phyloP scores from a whole-genome alignment of 2,113 vertebrate species.

The Lanius collurio region DNA sequence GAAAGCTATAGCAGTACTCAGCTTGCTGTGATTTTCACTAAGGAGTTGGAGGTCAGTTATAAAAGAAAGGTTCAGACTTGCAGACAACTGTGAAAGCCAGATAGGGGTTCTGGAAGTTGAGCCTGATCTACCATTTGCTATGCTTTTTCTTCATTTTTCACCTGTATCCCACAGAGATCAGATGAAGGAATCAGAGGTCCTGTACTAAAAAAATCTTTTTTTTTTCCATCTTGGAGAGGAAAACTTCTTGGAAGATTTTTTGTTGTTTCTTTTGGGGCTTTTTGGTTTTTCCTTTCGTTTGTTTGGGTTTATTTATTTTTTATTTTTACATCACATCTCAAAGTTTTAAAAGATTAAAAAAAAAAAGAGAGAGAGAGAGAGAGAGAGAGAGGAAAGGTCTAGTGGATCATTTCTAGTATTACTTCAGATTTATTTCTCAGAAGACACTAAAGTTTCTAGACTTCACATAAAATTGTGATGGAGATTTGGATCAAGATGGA shows the following conservation, averaged over 20 bases:
- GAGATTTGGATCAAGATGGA: background rate
- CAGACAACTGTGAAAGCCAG: background rate
- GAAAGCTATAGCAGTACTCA: background rate
- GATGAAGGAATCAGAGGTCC: background rate
- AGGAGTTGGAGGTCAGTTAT: background rate
- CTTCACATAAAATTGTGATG: background rate
- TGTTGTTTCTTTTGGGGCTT: background rate
- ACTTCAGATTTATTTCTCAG: background rate
- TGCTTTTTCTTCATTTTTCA: background rate
- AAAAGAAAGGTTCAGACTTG: conserved; percentile 12
- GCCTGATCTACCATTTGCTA: background rate
- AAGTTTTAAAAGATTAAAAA: background rate
- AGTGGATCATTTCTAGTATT: background rate
- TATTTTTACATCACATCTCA: background rate
- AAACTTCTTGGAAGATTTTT: background rate
- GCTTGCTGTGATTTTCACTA: conserved; percentile 13
- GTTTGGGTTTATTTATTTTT: background rate
- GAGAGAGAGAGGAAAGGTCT: background rate
- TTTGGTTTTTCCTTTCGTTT: background rate
- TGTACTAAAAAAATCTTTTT: background rate
- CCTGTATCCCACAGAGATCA: background rate
- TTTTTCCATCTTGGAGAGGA: background rate
- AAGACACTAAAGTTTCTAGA: background rate
- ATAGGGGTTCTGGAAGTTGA: background rate
- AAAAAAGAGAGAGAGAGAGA: background rate